Evolutionary conservation across 2,888 invertebrate species (phyloP).

Genomic region (Trichopoda pennipes): DNA sequence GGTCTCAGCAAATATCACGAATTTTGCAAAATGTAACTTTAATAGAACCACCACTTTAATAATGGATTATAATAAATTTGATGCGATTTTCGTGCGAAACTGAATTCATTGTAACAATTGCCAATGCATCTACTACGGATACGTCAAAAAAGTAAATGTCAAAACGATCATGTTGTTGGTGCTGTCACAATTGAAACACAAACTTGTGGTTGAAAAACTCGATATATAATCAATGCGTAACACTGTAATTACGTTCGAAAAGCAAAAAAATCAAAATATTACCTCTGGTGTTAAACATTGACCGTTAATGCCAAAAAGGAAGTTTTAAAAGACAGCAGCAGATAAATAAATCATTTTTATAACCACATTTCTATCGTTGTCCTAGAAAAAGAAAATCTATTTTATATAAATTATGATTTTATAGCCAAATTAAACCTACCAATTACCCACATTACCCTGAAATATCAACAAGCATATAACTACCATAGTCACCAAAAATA

Average conservation of each 20-base stretch:
- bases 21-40: too few species aligned
- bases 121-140: too few species aligned
- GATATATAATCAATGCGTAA: too few species aligned
- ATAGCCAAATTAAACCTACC: conserved; percentile 62
- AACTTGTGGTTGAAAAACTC: too few species aligned
- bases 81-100: too few species aligned
- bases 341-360: conserved; percentile 65
- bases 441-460: conserved; percentile 72
- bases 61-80: too few species aligned
- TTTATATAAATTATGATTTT: neutral
- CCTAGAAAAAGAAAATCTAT: conserved; percentile 24
- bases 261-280: neutral
- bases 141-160: too few species aligned
- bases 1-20: too few species aligned
- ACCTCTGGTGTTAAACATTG: conserved; percentile 69
- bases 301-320: conserved; percentile 70
- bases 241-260: neutral
- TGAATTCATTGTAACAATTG: too few species aligned
- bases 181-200: too few species aligned
- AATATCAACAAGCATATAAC: conserved; percentile 75
- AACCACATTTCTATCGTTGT: conserved; percentile 38
- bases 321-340: conserved; percentile 66
- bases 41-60: too few species aligned
- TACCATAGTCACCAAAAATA: conserved; percentile 72
- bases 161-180: too few species aligned